A percentile compares a stretch with the other conserved stretches of the same genome.
These are phyloP conservation scores for Thripadectes ignobilis DNA, from an alignment of 2,797 vertebrate species.

Conservation along the genomic window DNA sequence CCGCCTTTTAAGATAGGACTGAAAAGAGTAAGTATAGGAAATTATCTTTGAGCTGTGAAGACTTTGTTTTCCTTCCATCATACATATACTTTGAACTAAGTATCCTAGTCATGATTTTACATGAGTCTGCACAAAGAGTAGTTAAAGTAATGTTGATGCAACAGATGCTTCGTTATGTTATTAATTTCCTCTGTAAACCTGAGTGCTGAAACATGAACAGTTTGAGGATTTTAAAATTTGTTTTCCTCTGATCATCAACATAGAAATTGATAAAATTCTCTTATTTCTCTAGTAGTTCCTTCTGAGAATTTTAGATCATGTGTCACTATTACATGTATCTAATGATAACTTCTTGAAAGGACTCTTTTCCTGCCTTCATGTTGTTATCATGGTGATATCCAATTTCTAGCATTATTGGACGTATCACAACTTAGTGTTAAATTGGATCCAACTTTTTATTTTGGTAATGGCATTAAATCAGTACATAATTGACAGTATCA, in stretches of 20 bases:
- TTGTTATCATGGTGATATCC: background rate
- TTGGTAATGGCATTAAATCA: background rate
- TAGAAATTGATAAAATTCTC: background rate
- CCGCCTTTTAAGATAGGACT: background rate
- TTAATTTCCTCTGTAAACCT: background rate
- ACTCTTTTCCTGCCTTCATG: background rate
- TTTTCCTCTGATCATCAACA: background rate
- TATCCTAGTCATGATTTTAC: background rate
- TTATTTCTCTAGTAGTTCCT: background rate
- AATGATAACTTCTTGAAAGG: background rate
- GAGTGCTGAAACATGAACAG: background rate
- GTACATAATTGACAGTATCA: background rate
- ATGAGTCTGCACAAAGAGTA: background rate
- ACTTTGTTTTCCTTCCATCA: background rate
- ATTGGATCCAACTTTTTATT: background rate
- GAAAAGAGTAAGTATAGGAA: background rate
- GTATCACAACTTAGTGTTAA: background rate
- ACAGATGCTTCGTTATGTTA: background rate
- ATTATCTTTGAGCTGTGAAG: background rate
- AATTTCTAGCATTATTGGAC: background rate
- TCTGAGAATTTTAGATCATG: background rate
- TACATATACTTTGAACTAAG: background rate
- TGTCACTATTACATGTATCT: fast-evolving
- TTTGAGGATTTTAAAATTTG: background rate
- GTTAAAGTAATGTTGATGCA: background rate